Base-by-base conservation (phyloP, 2,113 vertebrate species). In the Mellivora capensis region DNA sequence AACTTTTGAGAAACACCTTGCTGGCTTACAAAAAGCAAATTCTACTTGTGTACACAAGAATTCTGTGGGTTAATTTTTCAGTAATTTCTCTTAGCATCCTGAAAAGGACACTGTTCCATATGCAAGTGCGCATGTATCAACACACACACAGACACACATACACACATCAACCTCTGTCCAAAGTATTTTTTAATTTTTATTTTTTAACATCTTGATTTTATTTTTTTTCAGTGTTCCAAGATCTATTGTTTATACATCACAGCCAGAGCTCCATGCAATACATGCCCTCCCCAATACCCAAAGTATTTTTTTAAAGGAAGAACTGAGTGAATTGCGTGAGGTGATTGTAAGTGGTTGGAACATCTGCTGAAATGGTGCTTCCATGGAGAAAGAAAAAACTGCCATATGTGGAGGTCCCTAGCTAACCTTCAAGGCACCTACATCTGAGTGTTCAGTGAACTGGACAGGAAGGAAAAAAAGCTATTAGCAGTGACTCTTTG, bases 61-160 rank as follows among this genome's bases (percentile, higher is more conserved):
- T 59, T 84, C 44, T 23, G 23, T 18, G 7, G 49, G 37, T 87
- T 88, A 49, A 13, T 76, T 71, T 80, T 42, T 96, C 44, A 42
- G 37, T 96, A 57, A 69, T 94, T 94, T 71, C 61, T 87, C 31
- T 34, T 61, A 91, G 87, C 88, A 79, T 59, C 86, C 97, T 96
- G 86, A 97, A 91, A 96, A 80, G 27, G 61, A 52, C 91, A 93
- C 82, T 96, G 61, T 93, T 96, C 91, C 59, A 34, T 72, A 93
- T 59, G 88, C 64, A 89, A 6, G 69, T 0, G 1, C 11, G 4
- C n/a, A 7, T 1, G 14, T 67, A 67, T 7, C 62, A 67, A 67
- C 31, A 34, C 62, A 67, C 61, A 64, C 61, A 31, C 27, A 21
- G 18, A 72, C 67, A 21, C 18, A 71, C 18, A 71, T 21, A 59